These are phyloP conservation scores for Percina caprodes DNA, from an alignment of 2,113 vertebrate species.

Conservation along the genomic window DNA sequence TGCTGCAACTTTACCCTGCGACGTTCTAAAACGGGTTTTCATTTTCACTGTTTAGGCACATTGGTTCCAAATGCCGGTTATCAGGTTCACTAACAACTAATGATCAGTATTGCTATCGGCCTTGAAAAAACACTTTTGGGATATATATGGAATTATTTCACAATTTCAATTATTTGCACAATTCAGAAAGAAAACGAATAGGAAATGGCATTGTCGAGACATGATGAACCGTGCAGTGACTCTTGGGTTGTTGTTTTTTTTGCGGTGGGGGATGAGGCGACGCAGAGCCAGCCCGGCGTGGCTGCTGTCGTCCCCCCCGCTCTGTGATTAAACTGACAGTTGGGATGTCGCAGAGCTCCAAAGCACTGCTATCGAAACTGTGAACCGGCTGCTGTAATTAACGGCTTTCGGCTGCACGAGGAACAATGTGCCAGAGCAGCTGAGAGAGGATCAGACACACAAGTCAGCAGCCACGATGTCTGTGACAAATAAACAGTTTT, in stretches of 20 bases:
- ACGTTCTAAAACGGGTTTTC: too few relatives aligned
- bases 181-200: too few relatives aligned
- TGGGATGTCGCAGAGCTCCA: conserved; percentile 49
- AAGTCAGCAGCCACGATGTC: conserved; percentile 25
- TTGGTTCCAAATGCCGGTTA: too few relatives aligned
- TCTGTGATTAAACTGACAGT: conserved; percentile 72
- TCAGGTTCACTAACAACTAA: too few relatives aligned
- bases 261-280: conserved; percentile 8
- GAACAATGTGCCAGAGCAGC: conserved; percentile 58
- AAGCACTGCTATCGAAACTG: conserved; percentile 70
- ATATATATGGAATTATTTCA: too few relatives aligned
- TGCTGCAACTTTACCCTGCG: too few relatives aligned
- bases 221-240: neutral
- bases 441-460: conserved; percentile 48
- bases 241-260: neutral
- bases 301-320: conserved; percentile 6
- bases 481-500: neutral
- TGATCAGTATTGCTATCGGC: too few relatives aligned
- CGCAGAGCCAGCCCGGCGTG: neutral
- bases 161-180: too few relatives aligned
- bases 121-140: too few relatives aligned
- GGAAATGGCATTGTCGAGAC: neutral
- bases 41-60: too few relatives aligned
- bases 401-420: conserved; percentile 32
- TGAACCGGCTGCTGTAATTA: conserved; percentile 62